Conservation (phyloP, 2,797 vertebrate species). For the Lutjanus argentimaculatus region DNA sequence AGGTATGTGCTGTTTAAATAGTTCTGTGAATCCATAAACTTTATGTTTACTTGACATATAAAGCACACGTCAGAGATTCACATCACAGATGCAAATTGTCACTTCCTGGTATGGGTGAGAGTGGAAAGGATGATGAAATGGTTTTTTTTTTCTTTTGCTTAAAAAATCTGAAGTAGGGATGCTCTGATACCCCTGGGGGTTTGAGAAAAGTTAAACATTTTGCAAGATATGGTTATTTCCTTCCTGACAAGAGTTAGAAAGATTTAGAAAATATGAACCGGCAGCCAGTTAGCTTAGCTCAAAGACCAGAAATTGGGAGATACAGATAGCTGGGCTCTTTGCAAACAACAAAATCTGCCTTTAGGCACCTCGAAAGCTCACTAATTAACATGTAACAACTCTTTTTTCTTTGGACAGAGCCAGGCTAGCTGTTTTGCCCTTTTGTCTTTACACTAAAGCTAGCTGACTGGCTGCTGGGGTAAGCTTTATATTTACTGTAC, state of each 20-base stretch:
- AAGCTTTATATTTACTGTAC: background rate
- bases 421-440: background rate
- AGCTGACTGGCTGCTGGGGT: background rate
- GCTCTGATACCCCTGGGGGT: background rate
- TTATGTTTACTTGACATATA: constrained; percentile 23
- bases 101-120: constrained; percentile 2
- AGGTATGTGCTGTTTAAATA: constrained; percentile 49
- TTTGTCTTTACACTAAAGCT: background rate
- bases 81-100: constrained; percentile 2
- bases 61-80: constrained; percentile 18
- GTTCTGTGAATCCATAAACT: constrained; percentile 42
- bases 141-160: background rate
- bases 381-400: too few relatives aligned
- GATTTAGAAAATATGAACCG: background rate
- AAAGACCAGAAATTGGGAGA: background rate
- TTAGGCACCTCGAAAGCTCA: too few relatives aligned
- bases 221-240: background rate
- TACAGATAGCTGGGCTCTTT: background rate
- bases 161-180: background rate
- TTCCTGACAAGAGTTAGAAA: background rate
- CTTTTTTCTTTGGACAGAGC: background rate
- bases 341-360: too few relatives aligned
- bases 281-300: background rate
- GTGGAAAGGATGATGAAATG: background rate
- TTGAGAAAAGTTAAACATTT: background rate